Evolutionary conservation across 2,113 vertebrate species (phyloP), one percentile per base, ranked within the genome.

Genomic region (Turnix velox): DNA sequence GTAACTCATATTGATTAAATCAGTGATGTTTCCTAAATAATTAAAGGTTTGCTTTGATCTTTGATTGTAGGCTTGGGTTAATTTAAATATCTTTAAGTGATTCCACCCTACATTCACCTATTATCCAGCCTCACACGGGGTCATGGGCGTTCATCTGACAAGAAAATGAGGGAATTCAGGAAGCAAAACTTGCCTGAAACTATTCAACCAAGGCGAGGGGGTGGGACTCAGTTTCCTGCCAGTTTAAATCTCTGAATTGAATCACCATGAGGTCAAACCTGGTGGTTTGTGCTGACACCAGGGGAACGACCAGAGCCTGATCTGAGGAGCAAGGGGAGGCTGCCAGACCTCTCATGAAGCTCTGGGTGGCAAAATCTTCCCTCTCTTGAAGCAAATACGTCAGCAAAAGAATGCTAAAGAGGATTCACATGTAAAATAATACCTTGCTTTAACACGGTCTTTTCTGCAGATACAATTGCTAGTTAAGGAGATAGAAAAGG

Each of bases 1-100:
- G 90, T 79, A 91, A 94, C 80, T 33, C 7, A 1, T n/a, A 93
- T 95, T 83, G 93, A 95, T 94, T 96, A 89, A 90, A 94, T 88
- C 94, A 94, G 85, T 69, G 78, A 63, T 89, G 88, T 76, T 94
- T 93, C 84, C 89, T 93, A 93, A 96, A 92, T 93, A 95, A 97
- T 93, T 87, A 93, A 94, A 86, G 66, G 49, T 81, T 84, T 73
- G 54, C 91, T 92, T 95, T 96, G 92, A 96, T 93, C 91, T 94
- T 63, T 90, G 91, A 95, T 91, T 85, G 86, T 61, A 92, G 95
- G 91, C 73, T 90, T 92, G 80, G 73, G 55, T 69, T 89, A 58
- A 80, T 73, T 43, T 49, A 80, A 85, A 74, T 78, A 83, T 61
- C 81, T 92, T 66, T 33, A 87, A 73, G 66, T 69, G 39, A 51